Conservation (phyloP, 35 echinoderm and acorn worm species). For the Heliocidaris erythrogramma region DNA sequence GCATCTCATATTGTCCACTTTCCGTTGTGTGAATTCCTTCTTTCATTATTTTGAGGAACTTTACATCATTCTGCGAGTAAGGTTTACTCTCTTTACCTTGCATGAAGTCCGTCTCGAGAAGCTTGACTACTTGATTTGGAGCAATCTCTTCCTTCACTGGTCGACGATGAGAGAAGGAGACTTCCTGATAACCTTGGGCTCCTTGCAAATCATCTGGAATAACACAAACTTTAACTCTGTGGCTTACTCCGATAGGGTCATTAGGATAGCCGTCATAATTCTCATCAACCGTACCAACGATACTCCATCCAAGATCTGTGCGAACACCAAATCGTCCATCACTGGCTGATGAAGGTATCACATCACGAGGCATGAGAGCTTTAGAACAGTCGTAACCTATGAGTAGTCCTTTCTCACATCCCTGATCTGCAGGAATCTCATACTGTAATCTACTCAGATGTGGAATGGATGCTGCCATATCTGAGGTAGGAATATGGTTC, state of each 20-base stretch:
- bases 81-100: neutral
- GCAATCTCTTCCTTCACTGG: slow-evolving; percentile 33
- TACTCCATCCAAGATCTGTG: slow-evolving; percentile 61
- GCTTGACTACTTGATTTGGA: slow-evolving; percentile 42
- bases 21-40: too few species aligned
- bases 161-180: slow-evolving; percentile 18
- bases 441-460: neutral
- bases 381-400: slow-evolving; percentile 66
- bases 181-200: neutral
- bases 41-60: slow-evolving; percentile 57
- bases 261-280: neutral
- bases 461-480: slow-evolving; percentile 18
- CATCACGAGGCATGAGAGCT: too few species aligned
- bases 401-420: slow-evolving; percentile 49
- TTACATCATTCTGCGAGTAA: slow-evolving; percentile 43
- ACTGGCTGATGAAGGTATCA: neutral
- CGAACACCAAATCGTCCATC: slow-evolving; percentile 16
- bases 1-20: too few species aligned
- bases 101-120: slow-evolving; percentile 52
- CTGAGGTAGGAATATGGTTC: neutral
- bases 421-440: slow-evolving; percentile 10
- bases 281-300: neutral
- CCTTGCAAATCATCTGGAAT: neutral
- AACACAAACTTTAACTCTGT: neutral
- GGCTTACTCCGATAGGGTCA: neutral